phyloP scores from a whole-genome alignment of 2,888 invertebrate genomes.

The Acleris emargana region DNA sequence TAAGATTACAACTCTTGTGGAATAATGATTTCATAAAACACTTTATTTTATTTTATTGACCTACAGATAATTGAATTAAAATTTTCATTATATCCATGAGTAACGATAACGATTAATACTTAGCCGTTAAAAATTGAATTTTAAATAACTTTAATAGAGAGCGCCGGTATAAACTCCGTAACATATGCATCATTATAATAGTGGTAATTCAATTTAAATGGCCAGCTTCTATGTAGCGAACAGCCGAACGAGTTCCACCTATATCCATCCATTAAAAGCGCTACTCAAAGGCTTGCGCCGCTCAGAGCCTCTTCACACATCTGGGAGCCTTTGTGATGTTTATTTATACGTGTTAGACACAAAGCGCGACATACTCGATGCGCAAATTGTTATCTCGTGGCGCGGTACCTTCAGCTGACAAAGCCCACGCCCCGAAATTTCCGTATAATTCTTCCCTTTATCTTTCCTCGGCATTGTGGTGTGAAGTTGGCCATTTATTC shows the following conservation, averaged over 20 bases:
- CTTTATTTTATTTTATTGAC: too few relatives aligned
- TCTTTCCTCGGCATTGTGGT: constrained; percentile 73
- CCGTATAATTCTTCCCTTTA: constrained; percentile 79
- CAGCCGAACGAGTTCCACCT: constrained; percentile 45
- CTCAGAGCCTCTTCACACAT: constrained; percentile 59
- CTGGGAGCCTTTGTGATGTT: constrained; percentile 73
- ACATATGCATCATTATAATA: constrained; percentile 36
- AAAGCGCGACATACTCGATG: constrained; percentile 68
- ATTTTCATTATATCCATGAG: constrained; percentile 11
- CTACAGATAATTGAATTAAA: too few relatives aligned
- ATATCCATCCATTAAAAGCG: constrained; percentile 38
- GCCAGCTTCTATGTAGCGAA: constrained; percentile 32
- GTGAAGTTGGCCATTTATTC: constrained; percentile 75
- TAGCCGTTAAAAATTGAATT: constrained; percentile 25
- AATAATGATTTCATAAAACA: too few relatives aligned
- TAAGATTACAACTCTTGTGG: too few relatives aligned
- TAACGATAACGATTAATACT: constrained; percentile 26
- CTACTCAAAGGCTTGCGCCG: constrained; percentile 59
- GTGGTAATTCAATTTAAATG: constrained; percentile 37
- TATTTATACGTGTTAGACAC: constrained; percentile 72
- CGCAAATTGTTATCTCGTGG: constrained; percentile 80
- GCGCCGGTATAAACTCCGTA: constrained; percentile 23
- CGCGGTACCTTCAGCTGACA: constrained; percentile 58
- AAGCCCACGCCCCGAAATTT: constrained; percentile 76
- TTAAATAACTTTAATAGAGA: constrained; percentile 29